Base-by-base conservation (phyloP, 1,140 invertebrate genomes). In the Drosophila bocki region DNA sequence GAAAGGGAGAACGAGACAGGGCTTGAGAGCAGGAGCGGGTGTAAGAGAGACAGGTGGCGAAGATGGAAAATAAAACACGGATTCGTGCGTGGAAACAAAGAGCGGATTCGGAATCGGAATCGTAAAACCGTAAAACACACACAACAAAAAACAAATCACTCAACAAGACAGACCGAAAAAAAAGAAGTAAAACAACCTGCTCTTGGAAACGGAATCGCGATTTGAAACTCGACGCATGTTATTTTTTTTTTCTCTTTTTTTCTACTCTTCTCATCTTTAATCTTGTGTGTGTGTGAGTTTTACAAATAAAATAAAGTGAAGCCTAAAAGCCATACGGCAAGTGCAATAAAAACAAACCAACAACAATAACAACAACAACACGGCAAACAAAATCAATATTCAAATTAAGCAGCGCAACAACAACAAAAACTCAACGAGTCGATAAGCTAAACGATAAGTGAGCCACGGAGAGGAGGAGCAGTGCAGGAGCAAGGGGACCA, bases 391-490 rank as follows among this genome's bases (percentile, higher is more conserved):
- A 88, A 87, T 88, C 84, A 87, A 87, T 87, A 87, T 88, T 88
- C 76, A 84, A 90, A 87, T 83, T 83, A 88, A 80, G 69, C 80
- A 80, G 41, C 63, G 11, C 61, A 65, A 33, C 42, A 79, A 60
- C 15, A 77, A 35, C 60, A 26, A 29, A 19, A 56, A 56, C 53
- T 72, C 84, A 75, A 78, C 71, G 72, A 84, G 77, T 88, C 84
- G 83, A 87, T 87, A 87, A 84, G 80, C 77, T 51, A 59, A 63
- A 80, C 81, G 80, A 83, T 83, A 80, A 87, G 76, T 61, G 44
- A 56, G 56, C n/a, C 22, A 15, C 13, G 22, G 60, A 51, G 48
- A 53, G 33, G 48, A 47, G 33, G 22, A 22, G 42, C 12, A 60
- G 12, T 5, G 17, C 32, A 53, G 17, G n/a, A 42, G 35, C 47